A percentile compares a stretch with the other conserved stretches of the same genome.
Conservation (phyloP, 2,113 vertebrate species). For the Furnarius figulus region DNA sequence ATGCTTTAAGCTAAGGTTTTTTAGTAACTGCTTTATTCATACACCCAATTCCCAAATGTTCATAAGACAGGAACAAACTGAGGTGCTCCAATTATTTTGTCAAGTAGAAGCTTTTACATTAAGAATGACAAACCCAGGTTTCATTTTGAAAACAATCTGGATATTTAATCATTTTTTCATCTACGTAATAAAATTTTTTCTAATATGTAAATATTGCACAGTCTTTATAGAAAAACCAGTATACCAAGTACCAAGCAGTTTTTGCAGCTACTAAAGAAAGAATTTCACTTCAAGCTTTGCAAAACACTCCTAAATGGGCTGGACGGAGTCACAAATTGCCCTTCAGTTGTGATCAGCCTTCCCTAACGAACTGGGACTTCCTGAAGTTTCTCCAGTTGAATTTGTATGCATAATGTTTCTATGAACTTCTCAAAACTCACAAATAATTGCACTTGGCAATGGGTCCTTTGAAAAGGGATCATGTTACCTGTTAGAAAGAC, state of each 20-base stretch:
- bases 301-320: constrained; percentile 35
- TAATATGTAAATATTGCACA: not conserved
- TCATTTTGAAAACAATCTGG: not conserved
- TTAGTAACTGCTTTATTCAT: not conserved
- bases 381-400: constrained; percentile 38
- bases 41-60: not conserved
- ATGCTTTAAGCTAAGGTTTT: not conserved
- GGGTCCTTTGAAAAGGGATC: constrained; percentile 76
- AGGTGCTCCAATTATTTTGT: not conserved
- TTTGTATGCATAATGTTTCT: constrained; percentile 40
- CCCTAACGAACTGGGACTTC: constrained; percentile 49
- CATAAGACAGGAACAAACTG: not conserved
- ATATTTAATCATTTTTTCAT: not conserved
- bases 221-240: not conserved
- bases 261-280: not conserved
- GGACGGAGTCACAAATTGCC: constrained; percentile 66
- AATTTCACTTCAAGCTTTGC: not conserved
- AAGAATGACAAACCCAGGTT: not conserved
- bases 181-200: not conserved
- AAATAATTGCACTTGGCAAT: constrained; percentile 74
- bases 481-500: constrained; percentile 77
- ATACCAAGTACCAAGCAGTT: not conserved
- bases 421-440: constrained; percentile 61
- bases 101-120: not conserved
- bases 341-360: constrained; percentile 59